Base-by-base conservation (phyloP, 2,113 vertebrate species). In the Odocoileus hemionus region DNA sequence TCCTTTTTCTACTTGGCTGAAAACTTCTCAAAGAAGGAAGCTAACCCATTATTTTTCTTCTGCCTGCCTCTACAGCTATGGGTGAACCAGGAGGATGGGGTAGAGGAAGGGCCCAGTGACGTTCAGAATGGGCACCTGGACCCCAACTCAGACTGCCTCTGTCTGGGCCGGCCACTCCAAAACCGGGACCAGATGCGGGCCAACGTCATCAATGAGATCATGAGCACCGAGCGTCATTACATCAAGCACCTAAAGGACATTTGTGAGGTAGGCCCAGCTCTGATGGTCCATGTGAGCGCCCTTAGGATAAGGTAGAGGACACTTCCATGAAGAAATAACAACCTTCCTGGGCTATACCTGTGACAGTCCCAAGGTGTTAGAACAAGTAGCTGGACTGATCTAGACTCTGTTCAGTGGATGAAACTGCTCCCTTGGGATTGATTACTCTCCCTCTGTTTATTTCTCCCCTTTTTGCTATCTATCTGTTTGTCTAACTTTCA, bases 231-330 rank as follows among this genome's bases (percentile, higher is more conserved):
- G 98, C 99, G 99, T 97, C 99, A 99, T 98, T 99, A 99, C 98
- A 99, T 99, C 98, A 99, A 99, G 98, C 99, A 99, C 98, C 99
- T 99, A 98, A 99, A 99, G 98, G 99, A 99, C 98, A 99, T 99
- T 97, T 99, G 99, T 6, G 99, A 99, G 99, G 99, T 99, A 99
- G 57, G 82, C 25, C 3, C 15, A 64, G 21, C 54, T 76, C 61
- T 95, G 64, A 47, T 95, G 50, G 6, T 92, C 5, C 64, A 74
- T 88, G 33, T 92, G 25, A 58, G 26, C 30, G 13, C 8, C 55
- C 25, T n/a, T 10, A 80, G 50, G 55, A n/a, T 96, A 21, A 36
- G 17, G 30, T 89, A 54, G 23, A 89, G 58, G 4, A 1, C 6
- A 50, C 61, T 88, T 96, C 11, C 30, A 23, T 78, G 78, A 96